Evolutionary conservation across 2,797 vertebrate genomes (phyloP), one percentile per base, ranked within the genome.

Genomic region (Chrosomus eos): DNA sequence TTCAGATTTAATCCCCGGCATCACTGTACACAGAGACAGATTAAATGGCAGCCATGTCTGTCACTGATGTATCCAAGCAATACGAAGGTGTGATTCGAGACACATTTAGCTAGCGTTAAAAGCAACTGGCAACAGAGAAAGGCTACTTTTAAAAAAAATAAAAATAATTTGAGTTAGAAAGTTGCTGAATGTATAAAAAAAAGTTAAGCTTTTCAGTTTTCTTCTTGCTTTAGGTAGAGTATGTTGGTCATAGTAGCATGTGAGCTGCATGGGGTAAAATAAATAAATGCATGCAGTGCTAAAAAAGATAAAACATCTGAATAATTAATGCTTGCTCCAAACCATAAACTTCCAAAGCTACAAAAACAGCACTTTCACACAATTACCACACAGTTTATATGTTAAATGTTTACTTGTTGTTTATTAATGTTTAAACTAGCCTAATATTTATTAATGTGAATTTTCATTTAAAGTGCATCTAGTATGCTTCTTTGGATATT

Each of bases 1-100:
- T 75, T 62, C 62, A 33, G 62, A 66, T 60, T 71, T 84, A 87
- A 87, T 87, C 78, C 86, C 36, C 6, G 19, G 48, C 76, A 74
- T 81, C 55, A 75, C 60, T 26, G 76, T 82, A 64, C 48, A 76
- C 72, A 40, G 86, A 62, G 45, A 87, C n/a, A 81, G 77, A 74
- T 87, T 81, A 84, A 64, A 80, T 9, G 18, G 62, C 70, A 43
- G 43, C n/a, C n/a, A 64, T 73, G 81, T 67, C 81, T 70, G 71
- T 60, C 31, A 75, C 23, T 58, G 60, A 53, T 45, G 58, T 58
- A 48, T 81, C n/a, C 67, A 70, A 48, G 38, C 31, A 66, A 66
- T 64, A 36, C 8, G 21, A 66, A 7, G 51, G 36, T 7, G 23
- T 64, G 53, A 64, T 73, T 64, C 7, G 19, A 58, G 11, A 55